A percentile compares a stretch with the other conserved stretches of the same genome.
phyloP scores from a whole-genome alignment of 2,113 vertebrate genomes.

The Xenopus tropicalis region UCB_Xtro_10.0 CM004447.2:54015501-54016000 shows the following conservation, averaged over 20 bases:
- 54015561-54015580: too few relatives aligned
- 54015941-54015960: neutral
- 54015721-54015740: slow-evolving; percentile 5
- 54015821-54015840: slow-evolving; percentile 35
- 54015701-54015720: neutral
- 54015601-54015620: too few relatives aligned
- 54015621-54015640: too few relatives aligned
- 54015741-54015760: slow-evolving; percentile 13
- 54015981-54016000: too few relatives aligned
- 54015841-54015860: slow-evolving; percentile 37
- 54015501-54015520: too few relatives aligned
- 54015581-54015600: too few relatives aligned
- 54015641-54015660: neutral
- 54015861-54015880: slow-evolving; percentile 30
- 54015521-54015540: too few relatives aligned
- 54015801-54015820: slow-evolving; percentile 21
- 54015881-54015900: slow-evolving; percentile 24
- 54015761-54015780: slow-evolving; percentile 16
- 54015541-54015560: too few relatives aligned
- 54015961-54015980: too few relatives aligned
- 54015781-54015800: slow-evolving; percentile 21
- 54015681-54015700: neutral
- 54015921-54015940: slow-evolving; percentile 17
- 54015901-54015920: slow-evolving; percentile 14
- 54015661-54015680: neutral